A percentile compares a stretch with the other conserved stretches of the same genome.
phyloP scores from a whole-genome alignment of 2,797 vertebrate species.

The Columba guinea region DNA sequence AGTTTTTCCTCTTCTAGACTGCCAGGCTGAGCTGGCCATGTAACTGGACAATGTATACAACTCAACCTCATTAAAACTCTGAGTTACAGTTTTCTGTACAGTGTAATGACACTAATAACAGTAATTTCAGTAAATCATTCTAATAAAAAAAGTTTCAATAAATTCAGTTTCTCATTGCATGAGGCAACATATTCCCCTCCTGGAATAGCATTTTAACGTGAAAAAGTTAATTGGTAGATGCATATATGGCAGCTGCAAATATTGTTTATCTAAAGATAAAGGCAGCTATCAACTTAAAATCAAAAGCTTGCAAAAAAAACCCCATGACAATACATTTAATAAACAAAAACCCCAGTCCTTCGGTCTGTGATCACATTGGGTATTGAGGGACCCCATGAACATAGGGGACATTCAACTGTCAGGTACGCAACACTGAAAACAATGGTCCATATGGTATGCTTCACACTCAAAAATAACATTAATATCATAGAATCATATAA shows the following conservation, averaged over 20 bases:
- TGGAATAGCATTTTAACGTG: not conserved
- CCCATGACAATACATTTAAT: not conserved
- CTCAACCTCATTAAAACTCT: not conserved
- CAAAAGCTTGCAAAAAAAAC: not conserved
- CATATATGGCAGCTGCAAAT: not conserved
- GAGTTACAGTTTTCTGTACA: not conserved
- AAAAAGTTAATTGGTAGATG: not conserved
- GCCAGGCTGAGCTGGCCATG: not conserved
- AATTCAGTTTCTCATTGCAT: not conserved
- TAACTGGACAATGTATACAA: not conserved
- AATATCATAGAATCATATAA: not conserved
- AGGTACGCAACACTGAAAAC: not conserved
- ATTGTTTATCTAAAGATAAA: not conserved
- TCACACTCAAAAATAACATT: not conserved
- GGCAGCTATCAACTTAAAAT: not conserved
- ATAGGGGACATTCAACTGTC: not conserved
- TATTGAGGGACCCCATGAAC: not conserved
- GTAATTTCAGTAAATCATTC: not conserved
- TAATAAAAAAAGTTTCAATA: conserved; percentile 28
- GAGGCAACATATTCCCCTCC: not conserved
- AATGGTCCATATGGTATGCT: not conserved
- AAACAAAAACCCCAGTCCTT: not conserved
- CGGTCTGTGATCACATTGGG: not conserved
- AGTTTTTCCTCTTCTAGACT: not conserved
- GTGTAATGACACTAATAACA: not conserved